Evolutionary conservation across 2,888 invertebrate genomes (phyloP).

Genomic region (Papilio elwesi): DNA sequence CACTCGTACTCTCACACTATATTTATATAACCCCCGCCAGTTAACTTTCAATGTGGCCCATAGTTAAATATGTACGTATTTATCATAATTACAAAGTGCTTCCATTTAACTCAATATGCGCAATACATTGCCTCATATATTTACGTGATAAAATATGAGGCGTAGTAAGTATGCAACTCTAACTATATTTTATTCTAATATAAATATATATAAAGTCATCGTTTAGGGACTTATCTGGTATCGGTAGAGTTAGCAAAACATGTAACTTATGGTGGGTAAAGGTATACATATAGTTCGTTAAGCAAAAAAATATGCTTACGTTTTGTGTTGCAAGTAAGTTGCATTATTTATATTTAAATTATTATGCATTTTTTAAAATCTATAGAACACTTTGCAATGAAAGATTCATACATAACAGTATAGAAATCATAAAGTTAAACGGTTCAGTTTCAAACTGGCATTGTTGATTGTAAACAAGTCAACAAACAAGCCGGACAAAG

Average conservation of each 20-base stretch:
- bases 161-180: neutral
- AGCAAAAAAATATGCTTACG: no score
- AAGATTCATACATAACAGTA: no score
- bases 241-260: neutral
- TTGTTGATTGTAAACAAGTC: constrained; percentile 13
- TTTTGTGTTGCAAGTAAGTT: no score
- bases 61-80: neutral
- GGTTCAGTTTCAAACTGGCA: neutral
- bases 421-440: neutral
- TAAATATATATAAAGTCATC: neutral
- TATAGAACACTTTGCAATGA: neutral
- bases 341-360: no score
- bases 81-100: neutral
- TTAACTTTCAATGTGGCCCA: constrained; percentile 1
- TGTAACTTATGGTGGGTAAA: no score
- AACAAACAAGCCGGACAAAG: neutral
- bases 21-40: constrained; percentile 28
- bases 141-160: neutral
- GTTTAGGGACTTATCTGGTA: neutral
- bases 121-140: no score
- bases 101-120: neutral
- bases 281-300: no score
- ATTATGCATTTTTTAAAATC: neutral
- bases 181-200: neutral
- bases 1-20: constrained; percentile 41